Evolutionary conservation across 2,888 invertebrate species (phyloP).

Genomic region (Margaritifera margaritifera): DNA sequence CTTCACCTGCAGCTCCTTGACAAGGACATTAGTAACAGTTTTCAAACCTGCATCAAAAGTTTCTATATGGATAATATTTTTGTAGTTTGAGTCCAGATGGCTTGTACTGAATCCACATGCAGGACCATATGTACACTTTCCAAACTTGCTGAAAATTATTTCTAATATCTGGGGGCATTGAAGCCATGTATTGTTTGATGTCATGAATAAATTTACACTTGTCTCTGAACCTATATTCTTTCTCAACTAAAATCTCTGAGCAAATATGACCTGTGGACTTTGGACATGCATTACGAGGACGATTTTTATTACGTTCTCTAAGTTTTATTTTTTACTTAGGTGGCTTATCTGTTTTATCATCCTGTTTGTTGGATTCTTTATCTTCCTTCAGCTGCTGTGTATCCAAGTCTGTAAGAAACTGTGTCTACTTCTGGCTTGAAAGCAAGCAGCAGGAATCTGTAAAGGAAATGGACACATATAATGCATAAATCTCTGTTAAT

Average conservation of each 20-base stretch:
- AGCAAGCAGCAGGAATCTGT: constrained; percentile 50
- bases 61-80: constrained; percentile 59
- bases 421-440: constrained; percentile 50
- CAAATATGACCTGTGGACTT: constrained; percentile 79
- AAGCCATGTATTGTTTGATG: constrained; percentile 80
- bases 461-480: constrained; percentile 7
- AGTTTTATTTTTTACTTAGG: constrained; percentile 61
- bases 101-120: constrained; percentile 87
- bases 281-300: constrained; percentile 81
- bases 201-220: constrained; percentile 75
- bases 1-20: constrained; percentile 60
- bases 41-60: constrained; percentile 40
- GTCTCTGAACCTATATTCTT: constrained; percentile 69
- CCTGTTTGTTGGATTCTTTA: constrained; percentile 1
- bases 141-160: constrained; percentile 75
- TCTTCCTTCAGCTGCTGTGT: constrained; percentile 41
- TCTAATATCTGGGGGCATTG: constrained; percentile 79
- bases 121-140: constrained; percentile 88
- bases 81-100: constrained; percentile 79
- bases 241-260: constrained; percentile 78
- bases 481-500: too few relatives aligned
- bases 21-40: constrained; percentile 49
- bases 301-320: constrained; percentile 84
- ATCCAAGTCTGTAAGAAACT: constrained; percentile 45
- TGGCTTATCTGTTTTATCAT: constrained; percentile 36